Evolutionary conservation across 2,888 invertebrate species (phyloP).

Genomic region (Camptogramma bilineatum): DNA sequence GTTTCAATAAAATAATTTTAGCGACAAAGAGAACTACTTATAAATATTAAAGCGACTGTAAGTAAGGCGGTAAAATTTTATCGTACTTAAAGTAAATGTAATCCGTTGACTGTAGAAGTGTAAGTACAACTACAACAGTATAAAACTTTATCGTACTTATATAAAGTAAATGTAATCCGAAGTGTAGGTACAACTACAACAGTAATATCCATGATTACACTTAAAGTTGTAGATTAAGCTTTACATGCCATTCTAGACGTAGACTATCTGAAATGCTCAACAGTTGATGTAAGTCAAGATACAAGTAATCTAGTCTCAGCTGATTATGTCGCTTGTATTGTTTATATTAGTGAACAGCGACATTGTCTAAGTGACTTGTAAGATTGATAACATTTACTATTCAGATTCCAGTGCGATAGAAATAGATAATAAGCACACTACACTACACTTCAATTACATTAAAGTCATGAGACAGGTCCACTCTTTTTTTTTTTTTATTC

Average conservation of each 20-base stretch:
- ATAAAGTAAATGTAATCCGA: no score
- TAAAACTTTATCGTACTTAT: no score
- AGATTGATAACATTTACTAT: neutral
- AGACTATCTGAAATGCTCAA: constrained; percentile 16
- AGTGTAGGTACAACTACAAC: neutral
- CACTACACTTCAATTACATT: no score
- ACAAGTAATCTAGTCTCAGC: constrained; percentile 11
- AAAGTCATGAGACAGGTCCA: no score
- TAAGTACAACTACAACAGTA: neutral
- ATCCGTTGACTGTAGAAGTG: no score
- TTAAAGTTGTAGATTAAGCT: constrained; percentile 20
- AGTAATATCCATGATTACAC: constrained; percentile 4
- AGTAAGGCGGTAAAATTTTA: no score
- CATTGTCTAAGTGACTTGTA: constrained; percentile 1
- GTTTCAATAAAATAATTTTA: no score
- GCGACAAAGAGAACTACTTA: no score
- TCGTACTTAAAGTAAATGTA: no score
- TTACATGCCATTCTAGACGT: constrained; percentile 16
- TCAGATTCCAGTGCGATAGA: neutral
- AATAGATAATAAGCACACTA: neutral
- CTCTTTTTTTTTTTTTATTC: no score
- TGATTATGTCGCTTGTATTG: constrained; percentile 23
- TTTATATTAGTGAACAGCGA: constrained; percentile 13
- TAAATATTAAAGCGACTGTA: no score
- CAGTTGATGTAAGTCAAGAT: constrained; percentile 20